Conservation (phyloP, 35 echinoderm and acorn worm genomes). For the Acanthaster planci region DNA sequence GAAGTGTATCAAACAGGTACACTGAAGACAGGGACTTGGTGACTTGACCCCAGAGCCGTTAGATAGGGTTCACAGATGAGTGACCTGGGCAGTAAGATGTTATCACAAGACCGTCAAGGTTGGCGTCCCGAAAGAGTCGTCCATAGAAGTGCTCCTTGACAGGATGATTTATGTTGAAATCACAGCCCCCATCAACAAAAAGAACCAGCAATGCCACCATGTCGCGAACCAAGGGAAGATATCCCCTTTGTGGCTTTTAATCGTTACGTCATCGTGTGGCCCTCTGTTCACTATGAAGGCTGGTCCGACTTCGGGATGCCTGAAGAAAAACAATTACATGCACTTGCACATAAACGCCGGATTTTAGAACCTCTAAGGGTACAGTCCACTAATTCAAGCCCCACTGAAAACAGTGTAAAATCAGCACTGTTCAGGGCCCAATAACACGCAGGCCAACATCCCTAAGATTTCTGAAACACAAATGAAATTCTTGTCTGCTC, state of each 20-base stretch:
- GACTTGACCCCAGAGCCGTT: slow-evolving; percentile 30
- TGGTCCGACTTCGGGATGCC: not conserved
- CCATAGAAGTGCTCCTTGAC: slow-evolving; percentile 39
- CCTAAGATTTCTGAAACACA: too few species aligned
- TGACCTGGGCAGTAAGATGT: slow-evolving; percentile 46
- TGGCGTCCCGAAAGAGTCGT: slow-evolving; percentile 38
- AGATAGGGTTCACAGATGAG: slow-evolving; percentile 40
- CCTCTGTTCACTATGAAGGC: not conserved
- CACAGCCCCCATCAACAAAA: not conserved
- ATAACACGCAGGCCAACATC: too few species aligned
- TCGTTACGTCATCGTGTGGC: not conserved
- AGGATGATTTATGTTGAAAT: slow-evolving; percentile 54
- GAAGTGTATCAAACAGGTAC: too few species aligned
- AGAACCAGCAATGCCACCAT: not conserved
- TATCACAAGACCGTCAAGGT: slow-evolving; percentile 25
- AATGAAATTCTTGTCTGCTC: too few species aligned
- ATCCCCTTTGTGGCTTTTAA: not conserved
- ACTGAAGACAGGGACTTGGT: slow-evolving; percentile 8
- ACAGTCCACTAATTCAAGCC: too few species aligned
- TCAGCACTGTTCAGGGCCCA: too few species aligned
- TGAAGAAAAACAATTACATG: not conserved
- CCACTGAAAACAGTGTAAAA: too few species aligned
- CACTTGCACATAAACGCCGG: too few species aligned
- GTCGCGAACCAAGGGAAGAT: not conserved
- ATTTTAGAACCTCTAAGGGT: too few species aligned